Conservation (phyloP, 2,113 vertebrate genomes). For the Columba janthina region DNA sequence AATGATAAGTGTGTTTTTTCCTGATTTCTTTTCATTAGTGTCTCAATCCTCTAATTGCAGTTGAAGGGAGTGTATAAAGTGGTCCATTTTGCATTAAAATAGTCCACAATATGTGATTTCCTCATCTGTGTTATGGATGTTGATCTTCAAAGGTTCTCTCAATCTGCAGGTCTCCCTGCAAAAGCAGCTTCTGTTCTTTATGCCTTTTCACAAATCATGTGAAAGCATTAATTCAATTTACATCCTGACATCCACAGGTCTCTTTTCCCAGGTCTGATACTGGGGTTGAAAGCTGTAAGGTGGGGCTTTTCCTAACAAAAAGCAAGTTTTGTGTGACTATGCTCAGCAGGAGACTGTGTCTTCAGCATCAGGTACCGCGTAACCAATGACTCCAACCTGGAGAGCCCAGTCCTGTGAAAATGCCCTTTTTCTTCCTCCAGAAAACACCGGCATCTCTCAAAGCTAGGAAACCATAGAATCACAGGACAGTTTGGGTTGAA, state of each 20-base stretch:
- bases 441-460: background rate
- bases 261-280: background rate
- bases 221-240: background rate
- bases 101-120: background rate
- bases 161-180: background rate
- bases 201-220: background rate
- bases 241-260: background rate
- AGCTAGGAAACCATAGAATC: background rate
- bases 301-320: background rate
- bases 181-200: background rate
- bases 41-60: background rate
- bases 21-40: background rate
- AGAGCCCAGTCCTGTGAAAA: background rate
- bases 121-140: background rate
- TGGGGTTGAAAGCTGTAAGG: background rate
- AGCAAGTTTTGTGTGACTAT: background rate
- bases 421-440: background rate
- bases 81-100: background rate
- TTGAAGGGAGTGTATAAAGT: background rate
- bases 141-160: background rate
- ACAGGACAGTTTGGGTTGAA: too few relatives aligned
- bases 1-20: background rate
- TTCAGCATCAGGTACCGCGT: too few relatives aligned
- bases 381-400: background rate
- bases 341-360: too few relatives aligned